A percentile compares a stretch with the other conserved stretches of the same genome.
Conservation (phyloP, 2,888 invertebrate species). For the Myopa testacea region DNA sequence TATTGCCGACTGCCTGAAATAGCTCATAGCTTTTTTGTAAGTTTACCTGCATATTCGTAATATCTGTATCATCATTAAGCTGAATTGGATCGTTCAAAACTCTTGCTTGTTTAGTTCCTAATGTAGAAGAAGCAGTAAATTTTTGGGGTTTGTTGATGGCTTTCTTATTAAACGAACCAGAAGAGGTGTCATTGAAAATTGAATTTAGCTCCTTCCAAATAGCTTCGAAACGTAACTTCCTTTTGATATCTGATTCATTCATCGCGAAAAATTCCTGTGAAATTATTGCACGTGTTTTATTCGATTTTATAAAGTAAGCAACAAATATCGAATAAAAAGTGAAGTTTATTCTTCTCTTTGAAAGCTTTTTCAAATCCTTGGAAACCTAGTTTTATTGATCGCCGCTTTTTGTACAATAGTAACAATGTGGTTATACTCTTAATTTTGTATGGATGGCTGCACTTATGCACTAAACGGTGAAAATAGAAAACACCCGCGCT, state of each 20-base stretch:
- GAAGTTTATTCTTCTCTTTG: background rate
- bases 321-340: too few relatives aligned
- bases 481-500: too few relatives aligned
- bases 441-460: too few relatives aligned
- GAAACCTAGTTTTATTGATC: background rate
- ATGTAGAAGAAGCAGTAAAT: background rate
- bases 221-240: constrained; percentile 52
- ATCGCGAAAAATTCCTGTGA: constrained; percentile 39
- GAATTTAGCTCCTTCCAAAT: constrained; percentile 57
- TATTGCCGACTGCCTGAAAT: constrained; percentile 59
- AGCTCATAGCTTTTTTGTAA: constrained; percentile 60
- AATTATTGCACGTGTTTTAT: background rate
- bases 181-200: constrained; percentile 52
- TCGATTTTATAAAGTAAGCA: background rate
- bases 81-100: constrained; percentile 47
- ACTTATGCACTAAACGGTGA: too few relatives aligned
- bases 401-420: background rate
- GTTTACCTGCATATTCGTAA: constrained; percentile 59
- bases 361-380: constrained; percentile 3
- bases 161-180: background rate
- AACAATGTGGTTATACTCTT: too few relatives aligned
- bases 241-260: constrained; percentile 45
- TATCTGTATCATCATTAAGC: constrained; percentile 53
- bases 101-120: background rate
- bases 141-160: background rate